phyloP scores from a whole-genome alignment of 2,113 vertebrate species.

The Oncorhynchus tshawytscha region DNA sequence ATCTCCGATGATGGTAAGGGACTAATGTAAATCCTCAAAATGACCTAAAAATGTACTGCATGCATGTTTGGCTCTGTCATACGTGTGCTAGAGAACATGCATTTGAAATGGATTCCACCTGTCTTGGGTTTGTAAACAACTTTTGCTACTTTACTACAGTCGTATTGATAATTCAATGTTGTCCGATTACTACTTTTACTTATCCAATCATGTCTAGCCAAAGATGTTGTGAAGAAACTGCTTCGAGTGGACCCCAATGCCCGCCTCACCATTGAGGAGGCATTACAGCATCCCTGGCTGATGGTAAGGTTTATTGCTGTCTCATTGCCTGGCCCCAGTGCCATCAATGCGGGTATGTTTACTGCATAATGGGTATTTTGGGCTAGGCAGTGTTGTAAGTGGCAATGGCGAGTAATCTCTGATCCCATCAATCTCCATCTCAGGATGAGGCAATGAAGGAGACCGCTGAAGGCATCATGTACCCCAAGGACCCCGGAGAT shows the following conservation, averaged over 20 bases:
- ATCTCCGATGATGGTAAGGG: slow-evolving; percentile 83
- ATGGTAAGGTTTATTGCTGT: slow-evolving; percentile 70
- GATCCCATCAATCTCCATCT: neutral
- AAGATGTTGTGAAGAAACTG: slow-evolving; percentile 89
- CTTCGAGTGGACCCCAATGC: slow-evolving; percentile 85
- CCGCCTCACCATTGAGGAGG: slow-evolving; percentile 81
- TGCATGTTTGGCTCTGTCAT: too few relatives aligned
- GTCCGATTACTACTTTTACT: neutral
- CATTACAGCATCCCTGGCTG: slow-evolving; percentile 88
- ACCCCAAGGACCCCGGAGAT: slow-evolving; percentile 15
- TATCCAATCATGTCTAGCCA: slow-evolving; percentile 71
- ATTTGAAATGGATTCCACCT: too few relatives aligned
- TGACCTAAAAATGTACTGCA: too few relatives aligned
- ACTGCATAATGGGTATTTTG: neutral
- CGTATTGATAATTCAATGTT: too few relatives aligned
- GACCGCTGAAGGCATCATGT: slow-evolving; percentile 60
- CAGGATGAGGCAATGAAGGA: slow-evolving; percentile 57
- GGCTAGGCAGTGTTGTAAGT: neutral
- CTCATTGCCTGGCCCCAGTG: neutral
- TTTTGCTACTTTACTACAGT: too few relatives aligned
- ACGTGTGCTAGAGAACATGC: too few relatives aligned
- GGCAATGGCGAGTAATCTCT: neutral
- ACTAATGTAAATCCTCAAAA: too few relatives aligned
- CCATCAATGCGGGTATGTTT: too few relatives aligned
- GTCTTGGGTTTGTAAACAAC: too few relatives aligned